Conservation (phyloP, 2,888 invertebrate genomes). For the Caenorhabditis doughertyi region DNA sequence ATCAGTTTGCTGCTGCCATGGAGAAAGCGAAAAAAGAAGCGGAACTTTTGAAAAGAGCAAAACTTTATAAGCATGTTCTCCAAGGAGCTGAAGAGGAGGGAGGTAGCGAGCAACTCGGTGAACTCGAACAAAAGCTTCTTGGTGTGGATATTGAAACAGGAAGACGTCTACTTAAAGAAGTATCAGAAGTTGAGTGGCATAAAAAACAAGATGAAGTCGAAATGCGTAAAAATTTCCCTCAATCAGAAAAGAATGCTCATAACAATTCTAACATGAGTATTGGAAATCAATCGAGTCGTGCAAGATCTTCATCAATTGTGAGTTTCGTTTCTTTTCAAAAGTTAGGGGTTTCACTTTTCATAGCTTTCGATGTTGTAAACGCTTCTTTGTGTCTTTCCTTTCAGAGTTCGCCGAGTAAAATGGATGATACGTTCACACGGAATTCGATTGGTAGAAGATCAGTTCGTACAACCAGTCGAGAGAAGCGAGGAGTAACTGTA, state of each 20-base stretch:
- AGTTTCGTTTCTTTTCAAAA: conserved; percentile 20
- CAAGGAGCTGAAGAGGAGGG: conserved; percentile 61
- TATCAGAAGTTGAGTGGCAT: conserved; percentile 60
- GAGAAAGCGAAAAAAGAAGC: conserved; percentile 69
- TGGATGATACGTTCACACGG: conserved; percentile 23
- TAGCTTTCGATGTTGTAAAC: conserved; percentile 20
- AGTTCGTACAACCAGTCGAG: conserved; percentile 54
- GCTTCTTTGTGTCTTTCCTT: conserved; percentile 36
- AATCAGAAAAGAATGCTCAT: conserved; percentile 5
- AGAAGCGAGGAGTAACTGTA: conserved; percentile 37
- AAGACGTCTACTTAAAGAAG: conserved; percentile 63
- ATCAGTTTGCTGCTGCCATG: conserved; percentile 61
- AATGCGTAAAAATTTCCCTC: conserved; percentile 62
- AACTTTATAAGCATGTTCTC: conserved; percentile 67
- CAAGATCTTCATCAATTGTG: conserved; percentile 51
- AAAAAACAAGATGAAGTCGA: conserved; percentile 62
- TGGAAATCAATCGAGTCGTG: conserved; percentile 20
- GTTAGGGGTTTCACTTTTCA: background rate
- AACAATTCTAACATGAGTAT: background rate
- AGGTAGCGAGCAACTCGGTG: conserved; percentile 36
- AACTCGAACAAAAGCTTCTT: conserved; percentile 64
- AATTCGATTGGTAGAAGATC: conserved; percentile 52
- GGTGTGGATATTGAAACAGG: conserved; percentile 64
- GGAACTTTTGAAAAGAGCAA: conserved; percentile 64
- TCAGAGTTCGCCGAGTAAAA: conserved; percentile 26